A percentile compares a stretch with the other conserved stretches of the same genome.
phyloP scores from a whole-genome alignment of 2,113 vertebrate genomes.

The Mesoclemmys tuberculata region DNA sequence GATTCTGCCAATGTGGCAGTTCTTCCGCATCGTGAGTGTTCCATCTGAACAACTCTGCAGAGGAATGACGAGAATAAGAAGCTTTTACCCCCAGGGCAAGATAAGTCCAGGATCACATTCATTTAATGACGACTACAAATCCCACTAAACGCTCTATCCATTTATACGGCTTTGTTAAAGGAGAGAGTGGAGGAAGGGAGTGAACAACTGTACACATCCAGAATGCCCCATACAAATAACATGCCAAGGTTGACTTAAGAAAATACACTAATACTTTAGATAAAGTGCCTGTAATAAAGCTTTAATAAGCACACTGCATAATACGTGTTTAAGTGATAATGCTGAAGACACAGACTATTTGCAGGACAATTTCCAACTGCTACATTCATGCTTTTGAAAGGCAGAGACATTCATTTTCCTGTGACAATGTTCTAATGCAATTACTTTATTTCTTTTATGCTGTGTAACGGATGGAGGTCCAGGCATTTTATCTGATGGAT shows the following conservation, averaged over 20 bases:
- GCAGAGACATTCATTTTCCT: not conserved
- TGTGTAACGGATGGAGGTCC: slow-evolving; percentile 8
- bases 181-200: not conserved
- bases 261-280: not conserved
- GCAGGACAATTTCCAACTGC: not conserved
- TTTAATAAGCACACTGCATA: not conserved
- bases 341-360: not conserved
- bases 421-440: not conserved
- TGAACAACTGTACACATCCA: slow-evolving; percentile 19
- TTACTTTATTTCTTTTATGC: slow-evolving; percentile 22
- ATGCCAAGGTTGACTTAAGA: slow-evolving; percentile 10
- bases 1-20: not conserved
- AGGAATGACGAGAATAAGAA: slow-evolving; percentile 41
- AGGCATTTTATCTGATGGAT: slow-evolving; percentile 11
- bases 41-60: slow-evolving; percentile 22
- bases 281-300: slow-evolving; percentile 23
- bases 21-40: slow-evolving; percentile 9
- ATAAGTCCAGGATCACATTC: slow-evolving; percentile 50
- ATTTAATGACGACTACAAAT: slow-evolving; percentile 58
- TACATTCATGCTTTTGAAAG: not conserved
- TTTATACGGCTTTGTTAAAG: slow-evolving; percentile 52
- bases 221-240: slow-evolving; percentile 30
- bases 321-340: not conserved
- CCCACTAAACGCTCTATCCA: slow-evolving; percentile 33
- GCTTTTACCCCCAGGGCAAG: slow-evolving; percentile 50